Conservation (phyloP, 2,888 invertebrate species). For the Apomyelois bistriatella region DNA sequence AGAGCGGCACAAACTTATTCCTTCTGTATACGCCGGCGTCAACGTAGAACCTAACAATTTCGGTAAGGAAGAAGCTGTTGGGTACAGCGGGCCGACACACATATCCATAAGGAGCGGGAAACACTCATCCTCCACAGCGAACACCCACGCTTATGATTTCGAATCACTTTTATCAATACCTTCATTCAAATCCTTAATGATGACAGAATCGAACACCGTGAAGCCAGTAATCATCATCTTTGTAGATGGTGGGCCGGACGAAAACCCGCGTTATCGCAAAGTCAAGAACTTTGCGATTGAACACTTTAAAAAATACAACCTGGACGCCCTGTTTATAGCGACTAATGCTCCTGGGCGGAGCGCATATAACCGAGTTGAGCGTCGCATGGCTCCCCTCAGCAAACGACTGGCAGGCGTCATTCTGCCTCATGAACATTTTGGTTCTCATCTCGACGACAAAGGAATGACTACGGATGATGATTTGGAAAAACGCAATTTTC, state of each 20-base stretch:
- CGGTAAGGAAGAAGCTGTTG: conserved; percentile 17
- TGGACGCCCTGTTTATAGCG: conserved; percentile 10
- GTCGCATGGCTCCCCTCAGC: conserved; percentile 11
- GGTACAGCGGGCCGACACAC: conserved; percentile 16
- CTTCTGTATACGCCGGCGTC: conserved; percentile 16
- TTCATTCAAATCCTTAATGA: conserved; percentile 13
- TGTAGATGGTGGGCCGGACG: conserved; percentile 15
- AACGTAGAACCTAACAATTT: conserved; percentile 14
- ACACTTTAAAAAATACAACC: conserved; percentile 19
- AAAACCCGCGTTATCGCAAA: conserved; percentile 21
- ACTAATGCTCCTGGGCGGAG: conserved; percentile 18
- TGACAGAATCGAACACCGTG: conserved; percentile 13
- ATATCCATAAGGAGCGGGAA: conserved; percentile 22
- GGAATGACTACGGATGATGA: conserved; percentile 15
- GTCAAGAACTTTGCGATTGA: conserved; percentile 17
- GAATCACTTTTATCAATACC: conserved; percentile 22
- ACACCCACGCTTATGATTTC: conserved; percentile 13
- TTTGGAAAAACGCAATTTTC: conserved; percentile 21
- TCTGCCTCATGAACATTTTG: conserved; percentile 20
- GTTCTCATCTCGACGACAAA: conserved; percentile 16
- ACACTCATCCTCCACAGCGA: conserved; percentile 26
- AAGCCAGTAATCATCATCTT: conserved; percentile 25
- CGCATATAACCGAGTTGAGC: conserved; percentile 19
- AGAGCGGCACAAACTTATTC: conserved; percentile 11
- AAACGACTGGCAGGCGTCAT: not conserved